A percentile compares a stretch with the other conserved stretches of the same genome.
phyloP scores from a whole-genome alignment of 2,113 vertebrate species.

The Eretmochelys imbricata region DNA sequence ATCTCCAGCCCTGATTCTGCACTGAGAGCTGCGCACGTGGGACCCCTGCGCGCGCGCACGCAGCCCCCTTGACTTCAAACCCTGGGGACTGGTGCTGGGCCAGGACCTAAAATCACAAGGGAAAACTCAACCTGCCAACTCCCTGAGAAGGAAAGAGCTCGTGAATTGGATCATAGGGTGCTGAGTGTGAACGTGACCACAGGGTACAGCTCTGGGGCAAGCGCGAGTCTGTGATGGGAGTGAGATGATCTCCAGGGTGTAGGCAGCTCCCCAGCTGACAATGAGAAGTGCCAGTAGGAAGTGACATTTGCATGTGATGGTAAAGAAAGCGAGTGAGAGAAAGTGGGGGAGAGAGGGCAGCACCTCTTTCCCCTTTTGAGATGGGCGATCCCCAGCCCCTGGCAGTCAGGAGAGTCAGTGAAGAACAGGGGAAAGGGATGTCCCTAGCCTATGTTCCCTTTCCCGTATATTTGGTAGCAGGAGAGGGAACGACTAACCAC shows the following conservation, averaged over 20 bases:
- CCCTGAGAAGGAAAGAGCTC: not conserved
- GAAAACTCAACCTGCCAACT: not conserved
- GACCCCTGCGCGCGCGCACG: not conserved
- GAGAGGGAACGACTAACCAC: not conserved
- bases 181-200: not conserved
- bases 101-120: not conserved
- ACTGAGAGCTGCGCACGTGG: not conserved
- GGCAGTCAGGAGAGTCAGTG: not conserved
- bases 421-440: not conserved
- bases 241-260: not conserved
- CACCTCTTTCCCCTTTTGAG: not conserved
- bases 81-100: not conserved
- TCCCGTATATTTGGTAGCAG: not conserved
- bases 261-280: not conserved
- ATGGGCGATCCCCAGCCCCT: not conserved
- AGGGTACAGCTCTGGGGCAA: not conserved
- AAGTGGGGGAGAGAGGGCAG: not conserved
- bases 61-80: not conserved
- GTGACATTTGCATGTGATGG: not conserved
- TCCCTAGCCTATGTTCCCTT: not conserved
- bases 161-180: not conserved
- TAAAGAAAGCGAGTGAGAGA: not conserved
- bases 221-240: not conserved
- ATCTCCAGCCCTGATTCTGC: not conserved
- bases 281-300: rapidly evolving